These are phyloP conservation scores for Melitaea athalia DNA, from an alignment of 2,888 invertebrate species.

Conservation along the genomic window DNA sequence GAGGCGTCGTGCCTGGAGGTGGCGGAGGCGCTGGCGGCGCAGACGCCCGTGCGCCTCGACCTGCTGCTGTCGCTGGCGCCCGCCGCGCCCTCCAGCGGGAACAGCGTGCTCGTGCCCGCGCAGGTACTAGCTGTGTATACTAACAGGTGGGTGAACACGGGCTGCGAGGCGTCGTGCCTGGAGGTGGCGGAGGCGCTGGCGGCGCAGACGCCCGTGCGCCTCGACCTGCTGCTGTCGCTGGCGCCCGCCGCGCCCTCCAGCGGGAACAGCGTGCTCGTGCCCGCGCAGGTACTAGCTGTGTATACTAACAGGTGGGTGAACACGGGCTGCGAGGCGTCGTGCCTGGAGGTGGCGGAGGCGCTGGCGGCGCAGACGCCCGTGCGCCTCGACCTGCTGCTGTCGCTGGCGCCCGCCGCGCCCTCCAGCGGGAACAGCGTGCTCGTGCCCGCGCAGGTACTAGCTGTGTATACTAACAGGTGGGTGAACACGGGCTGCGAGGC, in stretches of 20 bases:
- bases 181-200: slow-evolving; percentile 94
- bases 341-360: slow-evolving; percentile 92
- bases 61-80: slow-evolving; percentile 92
- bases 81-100: slow-evolving; percentile 88
- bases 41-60: slow-evolving; percentile 94
- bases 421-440: slow-evolving; percentile 88
- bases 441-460: slow-evolving; percentile 79
- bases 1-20: slow-evolving; percentile 91
- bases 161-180: slow-evolving; percentile 90
- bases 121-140: slow-evolving; percentile 52
- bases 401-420: slow-evolving; percentile 91
- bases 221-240: slow-evolving; percentile 92
- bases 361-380: slow-evolving; percentile 95
- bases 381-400: slow-evolving; percentile 91
- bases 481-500: not conserved
- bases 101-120: slow-evolving; percentile 86
- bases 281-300: slow-evolving; percentile 65
- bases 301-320: slow-evolving; percentile 96
- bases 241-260: slow-evolving; percentile 91
- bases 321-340: slow-evolving; percentile 89
- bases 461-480: no score
- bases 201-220: slow-evolving; percentile 93
- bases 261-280: slow-evolving; percentile 87
- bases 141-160: slow-evolving; percentile 95
- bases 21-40: slow-evolving; percentile 93